Evolutionary conservation across 2,113 vertebrate species (phyloP).

Genomic region (Chrysochloris asiatica): DNA sequence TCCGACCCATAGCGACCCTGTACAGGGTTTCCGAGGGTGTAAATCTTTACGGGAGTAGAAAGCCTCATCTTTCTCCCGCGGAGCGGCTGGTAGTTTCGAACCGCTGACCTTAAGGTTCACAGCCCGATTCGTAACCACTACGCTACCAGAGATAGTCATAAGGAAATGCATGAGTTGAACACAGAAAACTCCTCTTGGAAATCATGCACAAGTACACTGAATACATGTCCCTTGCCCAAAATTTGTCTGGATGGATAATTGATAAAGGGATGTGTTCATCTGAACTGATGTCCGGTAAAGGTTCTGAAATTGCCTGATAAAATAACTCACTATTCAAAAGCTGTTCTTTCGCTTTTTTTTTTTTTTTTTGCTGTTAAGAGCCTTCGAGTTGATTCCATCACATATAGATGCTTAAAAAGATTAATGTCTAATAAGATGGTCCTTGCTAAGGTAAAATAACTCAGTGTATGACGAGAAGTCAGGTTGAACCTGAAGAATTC

Average conservation of each 20-base stretch:
- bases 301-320: constrained; percentile 15
- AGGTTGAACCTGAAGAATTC: not conserved
- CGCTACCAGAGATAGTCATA: no score
- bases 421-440: not conserved
- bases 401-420: constrained; percentile 2
- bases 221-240: not conserved
- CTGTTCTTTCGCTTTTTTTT: no score
- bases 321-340: constrained; percentile 39
- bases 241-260: not conserved
- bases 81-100: no score
- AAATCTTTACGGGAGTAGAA: no score
- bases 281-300: not conserved
- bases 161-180: not conserved
- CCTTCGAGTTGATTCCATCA: no score
- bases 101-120: no score
- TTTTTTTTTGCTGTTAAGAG: no score
- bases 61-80: no score
- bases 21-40: no score
- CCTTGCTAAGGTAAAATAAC: not conserved
- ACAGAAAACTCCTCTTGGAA: not conserved
- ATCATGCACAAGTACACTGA: not conserved
- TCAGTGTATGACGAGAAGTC: not conserved
- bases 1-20: no score
- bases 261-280: not conserved
- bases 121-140: no score